A percentile compares a stretch with the other conserved stretches of the same genome.
phyloP scores from a whole-genome alignment of 2,888 invertebrate species.

The Polymixis lichenea region DNA sequence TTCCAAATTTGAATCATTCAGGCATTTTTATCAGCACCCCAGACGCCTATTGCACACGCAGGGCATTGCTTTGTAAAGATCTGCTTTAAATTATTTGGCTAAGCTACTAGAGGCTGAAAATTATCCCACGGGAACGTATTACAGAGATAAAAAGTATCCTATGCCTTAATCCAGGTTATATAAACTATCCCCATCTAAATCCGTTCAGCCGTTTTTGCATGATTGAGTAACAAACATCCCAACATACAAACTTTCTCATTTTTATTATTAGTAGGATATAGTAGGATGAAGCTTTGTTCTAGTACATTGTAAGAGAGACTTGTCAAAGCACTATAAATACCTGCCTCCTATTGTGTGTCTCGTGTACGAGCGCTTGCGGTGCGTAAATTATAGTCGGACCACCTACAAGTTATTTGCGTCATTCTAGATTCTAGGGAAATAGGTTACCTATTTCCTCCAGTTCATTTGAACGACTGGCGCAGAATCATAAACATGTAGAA shows the following conservation, averaged over 20 bases:
- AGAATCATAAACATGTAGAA: conserved; percentile 18
- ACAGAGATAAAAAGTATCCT: too few relatives aligned
- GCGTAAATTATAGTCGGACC: conserved; percentile 36
- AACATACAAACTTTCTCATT: too few relatives aligned
- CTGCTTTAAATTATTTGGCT: not conserved
- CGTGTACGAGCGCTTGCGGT: not conserved
- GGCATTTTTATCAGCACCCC: too few relatives aligned
- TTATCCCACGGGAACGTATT: too few relatives aligned
- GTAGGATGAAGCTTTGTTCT: not conserved
- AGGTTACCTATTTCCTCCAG: conserved; percentile 53
- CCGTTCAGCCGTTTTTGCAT: too few relatives aligned
- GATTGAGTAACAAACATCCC: too few relatives aligned
- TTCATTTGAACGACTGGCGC: conserved; percentile 27
- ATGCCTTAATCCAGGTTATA: too few relatives aligned
- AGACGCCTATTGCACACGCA: not conserved
- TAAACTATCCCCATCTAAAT: too few relatives aligned
- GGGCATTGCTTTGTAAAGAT: not conserved
- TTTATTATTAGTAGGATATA: too few relatives aligned
- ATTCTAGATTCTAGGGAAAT: conserved; percentile 38
- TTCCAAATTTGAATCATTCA: too few relatives aligned
- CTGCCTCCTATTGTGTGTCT: not conserved
- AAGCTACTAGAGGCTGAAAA: too few relatives aligned
- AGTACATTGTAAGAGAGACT: not conserved
- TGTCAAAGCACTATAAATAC: conserved; percentile 1
- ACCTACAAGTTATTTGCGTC: conserved; percentile 25